phyloP scores from a whole-genome alignment of 2,113 vertebrate species.

The Chlamydotis undulata region DNA sequence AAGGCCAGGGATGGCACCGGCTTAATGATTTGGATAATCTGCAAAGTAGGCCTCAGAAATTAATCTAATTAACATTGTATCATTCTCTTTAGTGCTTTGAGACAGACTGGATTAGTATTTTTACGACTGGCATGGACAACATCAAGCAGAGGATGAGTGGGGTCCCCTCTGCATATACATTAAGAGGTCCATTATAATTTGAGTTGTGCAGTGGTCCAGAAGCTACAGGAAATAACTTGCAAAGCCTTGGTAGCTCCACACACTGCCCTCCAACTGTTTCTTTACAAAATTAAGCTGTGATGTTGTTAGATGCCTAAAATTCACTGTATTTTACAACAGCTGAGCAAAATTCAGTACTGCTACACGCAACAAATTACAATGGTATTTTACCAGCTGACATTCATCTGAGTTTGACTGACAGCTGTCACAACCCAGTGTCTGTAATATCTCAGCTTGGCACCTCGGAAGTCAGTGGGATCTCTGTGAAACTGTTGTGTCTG shows the following conservation, averaged over 20 bases:
- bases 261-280: not conserved
- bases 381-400: not conserved
- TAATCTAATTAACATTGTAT: not conserved
- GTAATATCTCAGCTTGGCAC: not conserved
- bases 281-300: not conserved
- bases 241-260: not conserved
- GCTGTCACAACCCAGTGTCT: not conserved
- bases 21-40: not conserved
- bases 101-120: not conserved
- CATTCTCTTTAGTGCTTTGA: not conserved
- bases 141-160: not conserved
- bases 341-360: not conserved
- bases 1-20: not conserved
- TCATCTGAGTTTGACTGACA: not conserved
- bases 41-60: not conserved
- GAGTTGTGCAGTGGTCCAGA: not conserved
- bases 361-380: not conserved
- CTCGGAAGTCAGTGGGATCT: not conserved
- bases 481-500: not conserved
- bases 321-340: not conserved
- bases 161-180: not conserved
- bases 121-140: not conserved
- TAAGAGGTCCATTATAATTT: not conserved
- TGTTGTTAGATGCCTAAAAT: not conserved
- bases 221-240: not conserved